phyloP scores from a whole-genome alignment of 2,797 vertebrate genomes.

The Geotrypetes seraphini region DNA sequence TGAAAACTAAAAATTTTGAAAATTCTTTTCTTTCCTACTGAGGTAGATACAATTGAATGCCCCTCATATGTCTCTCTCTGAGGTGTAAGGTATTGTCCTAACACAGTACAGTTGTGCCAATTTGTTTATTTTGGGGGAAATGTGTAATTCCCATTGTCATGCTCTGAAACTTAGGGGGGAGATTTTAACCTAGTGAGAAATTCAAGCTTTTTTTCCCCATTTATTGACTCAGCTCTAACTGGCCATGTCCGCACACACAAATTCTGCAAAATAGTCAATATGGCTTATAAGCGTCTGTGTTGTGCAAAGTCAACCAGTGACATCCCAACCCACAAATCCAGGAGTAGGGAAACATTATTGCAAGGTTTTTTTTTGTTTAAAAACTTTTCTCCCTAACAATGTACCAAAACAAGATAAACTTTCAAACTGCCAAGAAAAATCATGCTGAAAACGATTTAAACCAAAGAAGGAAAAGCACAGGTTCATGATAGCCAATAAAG shows the following conservation, averaged over 20 bases:
- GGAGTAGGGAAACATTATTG: constrained; percentile 62
- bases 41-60: no score
- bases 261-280: constrained; percentile 41
- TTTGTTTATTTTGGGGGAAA: no score
- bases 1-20: no score
- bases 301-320: constrained; percentile 33
- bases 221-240: neutral
- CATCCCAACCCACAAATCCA: constrained; percentile 21
- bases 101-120: no score
- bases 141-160: no score
- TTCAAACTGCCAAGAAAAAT: constrained; percentile 24
- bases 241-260: constrained; percentile 10
- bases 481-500: neutral
- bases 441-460: constrained; percentile 36
- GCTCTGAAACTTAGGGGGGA: no score
- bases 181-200: constrained; percentile 7
- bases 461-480: constrained; percentile 23
- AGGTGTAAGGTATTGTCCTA: no score
- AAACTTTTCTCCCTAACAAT: constrained; percentile 27
- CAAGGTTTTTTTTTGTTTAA: constrained; percentile 52
- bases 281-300: constrained; percentile 54
- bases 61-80: no score
- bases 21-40: no score
- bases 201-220: constrained; percentile 1
- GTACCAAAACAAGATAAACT: constrained; percentile 23